Conservation (phyloP, 2,888 invertebrate genomes). For the Stramonita haemastoma region DNA sequence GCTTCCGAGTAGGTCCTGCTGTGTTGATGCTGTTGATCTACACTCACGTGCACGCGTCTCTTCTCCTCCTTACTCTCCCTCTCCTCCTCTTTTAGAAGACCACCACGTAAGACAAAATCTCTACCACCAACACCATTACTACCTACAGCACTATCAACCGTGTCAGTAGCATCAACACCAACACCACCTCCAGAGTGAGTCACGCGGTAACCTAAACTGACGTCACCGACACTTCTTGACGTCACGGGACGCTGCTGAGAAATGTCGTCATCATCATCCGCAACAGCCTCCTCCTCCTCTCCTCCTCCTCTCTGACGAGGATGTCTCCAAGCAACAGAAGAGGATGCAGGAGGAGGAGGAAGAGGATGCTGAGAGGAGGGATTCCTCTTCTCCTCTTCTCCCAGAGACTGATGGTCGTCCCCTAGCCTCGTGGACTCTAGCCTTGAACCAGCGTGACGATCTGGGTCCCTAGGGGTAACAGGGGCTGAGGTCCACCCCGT, state of each 20-base stretch:
- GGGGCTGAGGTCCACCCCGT: slow-evolving; percentile 12
- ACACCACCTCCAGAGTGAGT: not conserved
- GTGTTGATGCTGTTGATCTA: not conserved
- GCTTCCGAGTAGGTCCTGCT: slow-evolving; percentile 24
- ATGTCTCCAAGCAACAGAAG: not conserved
- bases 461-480: not conserved
- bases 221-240: too few relatives aligned
- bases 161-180: too few relatives aligned
- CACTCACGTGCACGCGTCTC: not conserved
- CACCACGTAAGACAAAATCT: not conserved
- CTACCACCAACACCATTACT: too few relatives aligned
- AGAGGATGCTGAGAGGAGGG: not conserved
- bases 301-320: not conserved
- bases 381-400: not conserved
- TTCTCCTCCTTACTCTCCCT: not conserved
- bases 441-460: not conserved
- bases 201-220: too few relatives aligned
- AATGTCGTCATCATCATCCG: too few relatives aligned
- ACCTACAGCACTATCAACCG: too few relatives aligned
- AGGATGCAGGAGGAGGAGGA: too few relatives aligned
- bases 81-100: not conserved
- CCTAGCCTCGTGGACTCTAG: not conserved
- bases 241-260: too few relatives aligned
- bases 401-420: not conserved
- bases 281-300: too few relatives aligned